Evolutionary conservation across 2,797 vertebrate genomes (phyloP).

Genomic region (Silurus aristotelis): DNA sequence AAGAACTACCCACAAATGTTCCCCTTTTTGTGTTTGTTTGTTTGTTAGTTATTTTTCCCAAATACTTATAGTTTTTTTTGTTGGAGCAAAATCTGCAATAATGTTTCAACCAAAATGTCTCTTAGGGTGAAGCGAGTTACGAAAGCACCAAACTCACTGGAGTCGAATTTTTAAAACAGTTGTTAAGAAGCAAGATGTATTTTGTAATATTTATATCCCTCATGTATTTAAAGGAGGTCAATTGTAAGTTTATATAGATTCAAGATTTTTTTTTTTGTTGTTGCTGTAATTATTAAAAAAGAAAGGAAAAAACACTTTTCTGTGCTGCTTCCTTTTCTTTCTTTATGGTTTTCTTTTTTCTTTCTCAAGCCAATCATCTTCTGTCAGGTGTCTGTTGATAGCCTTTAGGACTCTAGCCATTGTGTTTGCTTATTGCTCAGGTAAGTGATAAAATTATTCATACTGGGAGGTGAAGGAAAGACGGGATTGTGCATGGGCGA

Average conservation of each 20-base stretch:
- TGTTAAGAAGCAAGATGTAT: constrained; percentile 62
- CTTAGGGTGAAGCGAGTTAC: constrained; percentile 61
- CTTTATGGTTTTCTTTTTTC: constrained; percentile 26
- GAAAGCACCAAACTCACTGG: constrained; percentile 60
- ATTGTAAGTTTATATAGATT: constrained; percentile 74
- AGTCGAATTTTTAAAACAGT: constrained; percentile 59
- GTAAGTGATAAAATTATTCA: constrained; percentile 50
- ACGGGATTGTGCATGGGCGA: constrained; percentile 43
- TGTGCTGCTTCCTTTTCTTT: constrained; percentile 58
- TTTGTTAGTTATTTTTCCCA: neutral
- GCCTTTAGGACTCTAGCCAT: constrained; percentile 35
- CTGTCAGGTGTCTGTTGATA: constrained; percentile 53
- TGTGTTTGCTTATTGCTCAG: constrained; percentile 40
- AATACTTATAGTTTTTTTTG: neutral
- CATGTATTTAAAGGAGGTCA: constrained; percentile 70
- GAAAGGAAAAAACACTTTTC: neutral
- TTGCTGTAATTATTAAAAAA: constrained; percentile 74
- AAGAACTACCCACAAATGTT: constrained; percentile 8
- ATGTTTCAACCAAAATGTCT: constrained; percentile 63
- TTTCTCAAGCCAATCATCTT: constrained; percentile 53
- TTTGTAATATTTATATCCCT: constrained; percentile 78
- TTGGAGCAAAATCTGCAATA: constrained; percentile 57
- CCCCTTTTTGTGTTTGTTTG: neutral
- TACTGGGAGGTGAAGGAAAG: constrained; percentile 29
- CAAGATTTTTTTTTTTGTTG: constrained; percentile 58